A percentile compares a stretch with the other conserved stretches of the same genome.
These are phyloP conservation scores for Podarcis cretensis DNA, from an alignment of 2,113 vertebrate species.

Conservation along the genomic window DNA sequence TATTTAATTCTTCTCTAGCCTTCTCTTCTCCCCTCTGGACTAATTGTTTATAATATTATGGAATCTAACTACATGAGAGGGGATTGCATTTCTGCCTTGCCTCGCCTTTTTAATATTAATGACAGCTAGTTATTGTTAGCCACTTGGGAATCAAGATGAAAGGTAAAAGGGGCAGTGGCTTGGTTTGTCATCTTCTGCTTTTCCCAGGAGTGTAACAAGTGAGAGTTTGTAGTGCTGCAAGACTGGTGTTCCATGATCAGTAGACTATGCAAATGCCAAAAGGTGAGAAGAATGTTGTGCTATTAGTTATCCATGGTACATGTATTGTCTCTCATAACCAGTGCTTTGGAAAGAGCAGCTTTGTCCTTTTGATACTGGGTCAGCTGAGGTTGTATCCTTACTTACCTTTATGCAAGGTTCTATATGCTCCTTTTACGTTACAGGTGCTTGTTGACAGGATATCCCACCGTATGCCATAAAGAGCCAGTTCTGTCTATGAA, in stretches of 20 bases:
- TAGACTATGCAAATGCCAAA: background rate
- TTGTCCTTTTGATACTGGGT: background rate
- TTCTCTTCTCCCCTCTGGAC: constrained; percentile 57
- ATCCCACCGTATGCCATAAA: background rate
- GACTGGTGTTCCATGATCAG: background rate
- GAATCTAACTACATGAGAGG: constrained; percentile 63
- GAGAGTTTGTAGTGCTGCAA: background rate
- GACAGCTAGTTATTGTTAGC: constrained; percentile 63
- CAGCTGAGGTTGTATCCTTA: background rate
- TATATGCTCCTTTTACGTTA: background rate
- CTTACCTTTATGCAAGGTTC: background rate
- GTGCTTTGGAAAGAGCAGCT: background rate
- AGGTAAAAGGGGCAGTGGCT: constrained; percentile 42
- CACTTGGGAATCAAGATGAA: constrained; percentile 64
- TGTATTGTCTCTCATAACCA: background rate
- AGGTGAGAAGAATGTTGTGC: background rate
- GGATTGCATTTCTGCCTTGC: constrained; percentile 64
- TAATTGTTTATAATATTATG: constrained; percentile 68
- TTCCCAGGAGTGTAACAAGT: background rate
- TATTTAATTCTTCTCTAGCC: constrained; percentile 60
- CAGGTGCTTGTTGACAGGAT: background rate
- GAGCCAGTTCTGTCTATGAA: background rate
- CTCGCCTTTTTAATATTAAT: constrained; percentile 67
- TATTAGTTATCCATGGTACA: background rate
- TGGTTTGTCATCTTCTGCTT: constrained; percentile 29